Evolutionary conservation across 2,888 invertebrate genomes (phyloP).

Genomic region (Eucera pruinosa): DNA sequence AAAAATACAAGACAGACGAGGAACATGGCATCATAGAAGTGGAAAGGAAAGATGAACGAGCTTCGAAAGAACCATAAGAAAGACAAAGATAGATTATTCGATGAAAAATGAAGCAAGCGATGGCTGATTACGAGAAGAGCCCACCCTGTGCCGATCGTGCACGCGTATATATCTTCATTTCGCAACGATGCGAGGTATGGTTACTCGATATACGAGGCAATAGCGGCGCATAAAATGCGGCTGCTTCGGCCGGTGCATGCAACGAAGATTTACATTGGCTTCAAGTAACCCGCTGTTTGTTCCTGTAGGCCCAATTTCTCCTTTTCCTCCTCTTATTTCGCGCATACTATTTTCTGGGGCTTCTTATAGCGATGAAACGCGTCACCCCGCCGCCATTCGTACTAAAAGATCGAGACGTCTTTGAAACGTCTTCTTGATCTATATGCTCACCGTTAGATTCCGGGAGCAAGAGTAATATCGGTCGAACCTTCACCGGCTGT

Average conservation of each 20-base stretch:
- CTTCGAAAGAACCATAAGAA: constrained; percentile 11
- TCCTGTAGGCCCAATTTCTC: constrained; percentile 8
- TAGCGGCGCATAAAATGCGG: constrained; percentile 48
- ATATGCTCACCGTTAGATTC: constrained; percentile 46
- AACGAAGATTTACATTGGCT: constrained; percentile 62
- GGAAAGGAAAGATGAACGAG: neutral
- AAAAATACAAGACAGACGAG: too few species aligned
- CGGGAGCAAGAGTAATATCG: constrained; percentile 42
- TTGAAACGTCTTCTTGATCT: constrained; percentile 33
- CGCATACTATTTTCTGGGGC: constrained; percentile 21
- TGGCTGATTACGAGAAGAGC: constrained; percentile 62
- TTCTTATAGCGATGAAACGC: constrained; percentile 39
- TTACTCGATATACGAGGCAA: constrained; percentile 67
- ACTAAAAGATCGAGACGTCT: too few species aligned
- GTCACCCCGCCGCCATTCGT: too few species aligned
- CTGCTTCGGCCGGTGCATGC: constrained; percentile 41
- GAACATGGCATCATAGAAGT: neutral
- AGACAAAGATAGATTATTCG: neutral
- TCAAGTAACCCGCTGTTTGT: constrained; percentile 23
- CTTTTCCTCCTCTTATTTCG: neutral
- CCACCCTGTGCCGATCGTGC: constrained; percentile 55
- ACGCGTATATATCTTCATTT: constrained; percentile 72
- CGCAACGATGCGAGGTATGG: constrained; percentile 70
- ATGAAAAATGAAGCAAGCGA: constrained; percentile 61
- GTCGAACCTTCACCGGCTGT: constrained; percentile 39